Evolutionary conservation across 2,888 invertebrate genomes (phyloP), one percentile per base, ranked within the genome.

Genomic region (Octodonta nipae): DNA sequence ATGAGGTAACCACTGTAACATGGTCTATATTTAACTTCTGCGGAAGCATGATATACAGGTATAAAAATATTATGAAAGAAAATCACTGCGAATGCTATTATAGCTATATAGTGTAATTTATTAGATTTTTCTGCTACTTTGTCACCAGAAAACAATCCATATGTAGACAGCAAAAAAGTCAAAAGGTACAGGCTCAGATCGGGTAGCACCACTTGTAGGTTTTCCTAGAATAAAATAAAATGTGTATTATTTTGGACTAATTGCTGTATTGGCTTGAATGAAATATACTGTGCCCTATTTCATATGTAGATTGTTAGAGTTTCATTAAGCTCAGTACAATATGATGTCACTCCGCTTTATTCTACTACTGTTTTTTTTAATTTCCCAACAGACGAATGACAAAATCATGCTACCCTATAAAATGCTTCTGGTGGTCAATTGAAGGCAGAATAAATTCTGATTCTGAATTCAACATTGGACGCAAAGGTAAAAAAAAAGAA

Each of bases 1-100:
- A 88, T 66, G 1, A 80, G 71, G 56, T 79, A 74, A 0, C 77
- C 75, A 2, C 75, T 68, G 51, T 79, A 82, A 1, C 78, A 76
- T 11, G 83, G 81, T 33, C 80, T 68, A 8, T 52, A 67, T 40
- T 64, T 64, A 8, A 63, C 58, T 2, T 66, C 65, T 5, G 38
- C 13, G 2, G 4, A n/a, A 33, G 41, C 30, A 47, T 78, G 76
- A 54, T 71, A 79, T 32, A 79, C 64, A 14, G 78, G 74, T 8
- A 82, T 60, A 2, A 69, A 66, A 13, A 80, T 60, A 57, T 84
- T 82, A 62, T 66, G 51, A 53, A 66, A 40, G 32, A 65, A 59
- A 6, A 68, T 45, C n/a, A 65, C 35, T 4, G 55, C 38, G 39
- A 63, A 56, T 3, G 68, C 64, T n/a, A 64, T 44, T 24, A 58